Evolutionary conservation across 2,113 vertebrate genomes (phyloP).

Genomic region (Ictidomys tridecemlineatus): DNA sequence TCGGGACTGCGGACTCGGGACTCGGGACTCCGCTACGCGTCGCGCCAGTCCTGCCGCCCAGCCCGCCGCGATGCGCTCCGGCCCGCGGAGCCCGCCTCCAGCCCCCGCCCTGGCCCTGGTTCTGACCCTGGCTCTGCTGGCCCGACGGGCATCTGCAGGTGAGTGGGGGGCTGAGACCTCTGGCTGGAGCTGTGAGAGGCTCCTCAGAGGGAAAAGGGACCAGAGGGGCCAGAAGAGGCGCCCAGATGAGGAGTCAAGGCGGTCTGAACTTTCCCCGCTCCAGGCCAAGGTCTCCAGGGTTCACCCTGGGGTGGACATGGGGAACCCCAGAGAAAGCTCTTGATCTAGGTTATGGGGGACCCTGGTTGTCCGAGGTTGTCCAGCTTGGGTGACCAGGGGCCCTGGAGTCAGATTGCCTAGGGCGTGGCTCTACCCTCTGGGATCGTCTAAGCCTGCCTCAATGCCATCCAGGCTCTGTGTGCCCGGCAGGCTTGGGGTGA

Average conservation of each 20-base stretch:
- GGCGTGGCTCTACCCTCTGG: background rate
- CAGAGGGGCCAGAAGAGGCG: background rate
- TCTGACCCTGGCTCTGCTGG: constrained; percentile 31
- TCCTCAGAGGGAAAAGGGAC: background rate
- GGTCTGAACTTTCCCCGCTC: background rate
- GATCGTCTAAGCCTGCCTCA: accelerated
- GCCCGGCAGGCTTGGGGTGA: background rate
- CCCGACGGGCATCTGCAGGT: constrained; percentile 60
- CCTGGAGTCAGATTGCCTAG: background rate
- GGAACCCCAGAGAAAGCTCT: background rate
- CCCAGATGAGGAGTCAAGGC: background rate
- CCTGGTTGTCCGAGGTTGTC: background rate
- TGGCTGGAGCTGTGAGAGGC: background rate
- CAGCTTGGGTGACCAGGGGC: background rate
- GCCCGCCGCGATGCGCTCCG: constrained; percentile 30
- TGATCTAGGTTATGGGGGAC: background rate
- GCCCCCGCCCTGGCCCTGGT: background rate
- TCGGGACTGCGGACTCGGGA: background rate
- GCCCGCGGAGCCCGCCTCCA: background rate
- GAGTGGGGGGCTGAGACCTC: constrained; percentile 50
- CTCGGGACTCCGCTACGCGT: background rate
- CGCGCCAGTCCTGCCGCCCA: background rate
- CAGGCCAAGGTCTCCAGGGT: background rate
- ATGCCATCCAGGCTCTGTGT: background rate
- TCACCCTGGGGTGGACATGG: background rate